phyloP scores from a whole-genome alignment of 2,113 vertebrate species.

The Morone chrysops region DNA sequence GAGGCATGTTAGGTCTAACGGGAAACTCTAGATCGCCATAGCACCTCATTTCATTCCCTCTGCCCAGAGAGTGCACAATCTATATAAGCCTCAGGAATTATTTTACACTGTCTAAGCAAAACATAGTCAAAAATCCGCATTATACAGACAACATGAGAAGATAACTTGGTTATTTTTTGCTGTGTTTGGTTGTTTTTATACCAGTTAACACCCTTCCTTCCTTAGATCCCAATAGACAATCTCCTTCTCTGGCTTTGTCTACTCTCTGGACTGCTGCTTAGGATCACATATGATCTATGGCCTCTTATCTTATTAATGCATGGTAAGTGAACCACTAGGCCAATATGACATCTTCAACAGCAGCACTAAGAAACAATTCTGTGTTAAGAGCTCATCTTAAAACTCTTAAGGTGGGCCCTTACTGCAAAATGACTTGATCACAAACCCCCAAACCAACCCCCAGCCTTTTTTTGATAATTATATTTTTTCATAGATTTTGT shows the following conservation, averaged over 20 bases:
- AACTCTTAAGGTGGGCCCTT: slow-evolving; percentile 70
- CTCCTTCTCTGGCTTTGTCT: slow-evolving; percentile 20
- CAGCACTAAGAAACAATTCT: slow-evolving; percentile 67
- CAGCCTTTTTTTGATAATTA: slow-evolving; percentile 1
- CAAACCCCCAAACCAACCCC: slow-evolving; percentile 7
- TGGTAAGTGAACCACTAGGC: slow-evolving; percentile 67
- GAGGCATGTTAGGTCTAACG: slow-evolving; percentile 70
- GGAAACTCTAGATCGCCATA: slow-evolving; percentile 84
- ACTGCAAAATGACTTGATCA: slow-evolving; percentile 24
- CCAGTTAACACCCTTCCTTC: slow-evolving; percentile 52
- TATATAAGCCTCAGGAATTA: slow-evolving; percentile 80
- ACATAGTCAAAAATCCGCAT: slow-evolving; percentile 75
- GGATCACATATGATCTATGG: slow-evolving; percentile 62
- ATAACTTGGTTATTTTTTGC: slow-evolving; percentile 78
- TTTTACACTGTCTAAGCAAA: slow-evolving; percentile 89
- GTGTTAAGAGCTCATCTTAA: slow-evolving; percentile 73
- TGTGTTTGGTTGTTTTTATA: slow-evolving; percentile 76
- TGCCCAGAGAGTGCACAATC: slow-evolving; percentile 75
- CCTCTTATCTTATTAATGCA: slow-evolving; percentile 75
- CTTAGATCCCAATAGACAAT: slow-evolving; percentile 12
- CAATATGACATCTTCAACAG: slow-evolving; percentile 72
- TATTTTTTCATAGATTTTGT: background rate
- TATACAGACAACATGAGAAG: slow-evolving; percentile 65
- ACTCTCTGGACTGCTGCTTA: slow-evolving; percentile 32
- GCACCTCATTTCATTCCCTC: slow-evolving; percentile 76